Percentiles rank a stretch among this genome's conserved stretches.
Evolutionary conservation across 2,888 invertebrate genomes (phyloP).

Genomic region (Amphipoea oculea): DNA sequence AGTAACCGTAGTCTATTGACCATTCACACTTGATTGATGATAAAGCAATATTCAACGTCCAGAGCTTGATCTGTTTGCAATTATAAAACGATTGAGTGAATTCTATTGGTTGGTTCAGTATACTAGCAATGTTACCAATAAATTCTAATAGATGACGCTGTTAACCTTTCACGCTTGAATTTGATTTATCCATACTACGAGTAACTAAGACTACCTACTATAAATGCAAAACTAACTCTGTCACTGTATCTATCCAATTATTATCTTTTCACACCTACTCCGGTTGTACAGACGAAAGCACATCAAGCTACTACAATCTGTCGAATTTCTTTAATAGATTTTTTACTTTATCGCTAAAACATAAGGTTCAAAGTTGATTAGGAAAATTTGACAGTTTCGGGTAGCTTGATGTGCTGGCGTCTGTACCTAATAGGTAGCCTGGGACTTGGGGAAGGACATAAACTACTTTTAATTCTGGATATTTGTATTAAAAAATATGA

Average conservation of each 20-base stretch:
- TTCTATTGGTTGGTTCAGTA: not conserved
- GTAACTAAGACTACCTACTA: too few species aligned
- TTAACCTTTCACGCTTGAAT: not conserved
- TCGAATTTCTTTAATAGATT: too few species aligned
- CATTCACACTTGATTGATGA: conserved; percentile 47
- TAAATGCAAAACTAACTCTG: not conserved
- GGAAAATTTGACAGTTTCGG: too few species aligned
- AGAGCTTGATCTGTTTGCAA: conserved; percentile 35
- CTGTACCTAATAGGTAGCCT: too few species aligned
- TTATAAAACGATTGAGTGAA: conserved; percentile 23
- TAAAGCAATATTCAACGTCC: conserved; percentile 30
- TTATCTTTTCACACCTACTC: not conserved
- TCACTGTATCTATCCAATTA: not conserved
- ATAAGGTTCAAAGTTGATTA: too few species aligned
- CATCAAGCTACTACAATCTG: too few species aligned
- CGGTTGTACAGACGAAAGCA: too few species aligned
- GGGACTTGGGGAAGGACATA: not conserved
- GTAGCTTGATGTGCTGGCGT: too few species aligned
- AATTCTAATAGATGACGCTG: not conserved
- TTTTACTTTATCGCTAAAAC: too few species aligned
- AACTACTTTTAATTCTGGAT: not conserved
- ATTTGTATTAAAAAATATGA: not conserved
- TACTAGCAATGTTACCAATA: not conserved
- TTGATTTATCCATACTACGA: not conserved
- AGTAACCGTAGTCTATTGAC: conserved; percentile 29